phyloP scores from a whole-genome alignment of 2,113 vertebrate species.

The Hemibagrus wyckioides region DNA sequence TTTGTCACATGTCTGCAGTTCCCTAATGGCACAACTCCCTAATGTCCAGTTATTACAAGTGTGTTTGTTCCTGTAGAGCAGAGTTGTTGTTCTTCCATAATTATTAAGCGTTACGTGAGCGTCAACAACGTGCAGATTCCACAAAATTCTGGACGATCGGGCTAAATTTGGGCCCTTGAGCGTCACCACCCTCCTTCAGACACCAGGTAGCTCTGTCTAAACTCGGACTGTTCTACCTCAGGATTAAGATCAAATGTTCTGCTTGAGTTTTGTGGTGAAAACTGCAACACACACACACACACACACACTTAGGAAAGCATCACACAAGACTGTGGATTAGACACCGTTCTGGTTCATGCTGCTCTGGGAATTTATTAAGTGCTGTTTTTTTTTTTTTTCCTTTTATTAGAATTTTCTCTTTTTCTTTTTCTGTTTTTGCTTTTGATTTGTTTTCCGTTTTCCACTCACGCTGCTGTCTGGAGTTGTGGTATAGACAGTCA shows the following conservation, averaged over 20 bases:
- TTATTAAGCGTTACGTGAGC: background rate
- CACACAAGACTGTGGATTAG: slow-evolving; percentile 74
- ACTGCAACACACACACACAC: background rate
- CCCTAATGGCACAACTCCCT: background rate
- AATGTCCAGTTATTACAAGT: background rate
- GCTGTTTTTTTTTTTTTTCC: slow-evolving; percentile 61
- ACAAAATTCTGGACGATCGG: background rate
- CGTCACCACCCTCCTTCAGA: too few species aligned
- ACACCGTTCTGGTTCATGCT: slow-evolving; percentile 89
- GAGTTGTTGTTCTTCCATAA: background rate
- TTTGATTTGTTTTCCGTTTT: slow-evolving; percentile 64
- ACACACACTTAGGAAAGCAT: slow-evolving; percentile 57
- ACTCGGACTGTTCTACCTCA: too few species aligned
- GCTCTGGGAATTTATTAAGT: slow-evolving; percentile 89
- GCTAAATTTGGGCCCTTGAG: background rate
- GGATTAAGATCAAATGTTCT: background rate
- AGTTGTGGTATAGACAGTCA: slow-evolving; percentile 83
- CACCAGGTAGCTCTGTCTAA: background rate
- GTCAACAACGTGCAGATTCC: background rate
- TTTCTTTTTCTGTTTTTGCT: slow-evolving; percentile 62
- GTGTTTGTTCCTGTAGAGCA: background rate
- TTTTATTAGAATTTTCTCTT: slow-evolving; percentile 62
- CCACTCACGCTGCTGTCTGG: slow-evolving; percentile 82
- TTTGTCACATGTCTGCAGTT: background rate
- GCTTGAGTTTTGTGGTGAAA: background rate